These are phyloP conservation scores for Nycteola revayana DNA, from an alignment of 2,888 invertebrate species.

Conservation along the genomic window DNA sequence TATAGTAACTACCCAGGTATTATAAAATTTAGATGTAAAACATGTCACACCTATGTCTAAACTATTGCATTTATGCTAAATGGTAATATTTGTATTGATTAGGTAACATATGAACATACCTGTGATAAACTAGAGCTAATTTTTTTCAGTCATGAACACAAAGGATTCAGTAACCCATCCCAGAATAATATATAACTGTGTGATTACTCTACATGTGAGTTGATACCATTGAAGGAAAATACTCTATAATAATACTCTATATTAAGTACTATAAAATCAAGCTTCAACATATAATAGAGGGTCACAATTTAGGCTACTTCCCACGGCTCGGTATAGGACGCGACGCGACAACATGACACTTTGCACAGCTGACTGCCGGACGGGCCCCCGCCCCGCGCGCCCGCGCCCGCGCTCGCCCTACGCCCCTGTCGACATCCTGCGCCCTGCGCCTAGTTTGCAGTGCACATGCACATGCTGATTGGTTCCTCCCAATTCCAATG, in stretches of 20 bases:
- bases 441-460: conserved; percentile 51
- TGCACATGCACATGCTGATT: conserved; percentile 42
- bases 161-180: conserved; percentile 2
- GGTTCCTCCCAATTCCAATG: conserved; percentile 1
- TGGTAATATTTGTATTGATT: conserved; percentile 3
- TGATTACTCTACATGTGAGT: no score
- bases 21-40: no score
- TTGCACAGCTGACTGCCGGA: conserved; percentile 78
- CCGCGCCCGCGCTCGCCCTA: conserved; percentile 39
- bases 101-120: conserved; percentile 30
- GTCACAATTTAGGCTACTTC: conserved; percentile 71
- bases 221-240: no score
- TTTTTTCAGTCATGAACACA: conserved; percentile 4
- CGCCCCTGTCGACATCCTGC: conserved; percentile 47
- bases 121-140: no score
- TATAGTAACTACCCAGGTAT: no score
- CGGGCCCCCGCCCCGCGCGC: conserved; percentile 47
- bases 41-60: no score
- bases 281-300: conserved; percentile 47
- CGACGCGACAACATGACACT: conserved; percentile 64
- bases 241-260: no score
- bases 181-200: no score
- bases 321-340: conserved; percentile 52
- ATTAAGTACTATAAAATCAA: conserved; percentile 10
- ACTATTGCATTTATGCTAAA: no score